phyloP scores from a whole-genome alignment of 1,140 invertebrate species.

The Plodia interpunctella region DNA sequence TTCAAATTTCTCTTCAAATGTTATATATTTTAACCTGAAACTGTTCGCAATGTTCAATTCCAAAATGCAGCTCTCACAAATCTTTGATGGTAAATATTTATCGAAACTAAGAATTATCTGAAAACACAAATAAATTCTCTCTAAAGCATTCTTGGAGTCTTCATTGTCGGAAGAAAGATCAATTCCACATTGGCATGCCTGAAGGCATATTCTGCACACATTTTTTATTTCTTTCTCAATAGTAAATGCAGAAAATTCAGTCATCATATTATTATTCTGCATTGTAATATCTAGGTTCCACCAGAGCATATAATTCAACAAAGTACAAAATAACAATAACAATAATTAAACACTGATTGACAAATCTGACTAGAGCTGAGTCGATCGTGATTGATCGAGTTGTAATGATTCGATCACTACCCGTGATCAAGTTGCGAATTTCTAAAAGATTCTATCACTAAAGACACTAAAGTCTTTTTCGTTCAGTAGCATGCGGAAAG shows the following conservation, averaged over 20 bases:
- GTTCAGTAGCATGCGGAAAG: too few species aligned
- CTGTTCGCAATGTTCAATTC: slow-evolving; percentile 45
- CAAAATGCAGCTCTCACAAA: slow-evolving; percentile 45
- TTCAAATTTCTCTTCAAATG: slow-evolving; percentile 40
- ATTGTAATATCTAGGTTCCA: background rate
- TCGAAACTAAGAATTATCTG: slow-evolving; percentile 39
- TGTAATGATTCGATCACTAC: too few species aligned
- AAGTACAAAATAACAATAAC: background rate
- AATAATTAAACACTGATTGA: too few species aligned
- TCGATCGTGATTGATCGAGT: too few species aligned
- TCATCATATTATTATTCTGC: background rate
- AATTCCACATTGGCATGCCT: slow-evolving; percentile 21
- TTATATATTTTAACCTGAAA: slow-evolving; percentile 51
- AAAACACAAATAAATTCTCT: slow-evolving; percentile 52
- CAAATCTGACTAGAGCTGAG: too few species aligned
- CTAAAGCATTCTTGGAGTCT: slow-evolving; percentile 37
- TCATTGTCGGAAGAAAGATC: slow-evolving; percentile 34
- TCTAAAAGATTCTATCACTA: too few species aligned
- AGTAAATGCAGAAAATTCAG: background rate
- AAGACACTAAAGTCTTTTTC: too few species aligned
- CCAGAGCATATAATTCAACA: background rate
- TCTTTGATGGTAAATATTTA: slow-evolving; percentile 36
- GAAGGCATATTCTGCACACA: slow-evolving; percentile 52
- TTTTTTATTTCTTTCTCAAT: slow-evolving; percentile 4
- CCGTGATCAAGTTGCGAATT: too few species aligned